Conservation (phyloP, 2,888 invertebrate species). For the Zonitis immaculata region DNA sequence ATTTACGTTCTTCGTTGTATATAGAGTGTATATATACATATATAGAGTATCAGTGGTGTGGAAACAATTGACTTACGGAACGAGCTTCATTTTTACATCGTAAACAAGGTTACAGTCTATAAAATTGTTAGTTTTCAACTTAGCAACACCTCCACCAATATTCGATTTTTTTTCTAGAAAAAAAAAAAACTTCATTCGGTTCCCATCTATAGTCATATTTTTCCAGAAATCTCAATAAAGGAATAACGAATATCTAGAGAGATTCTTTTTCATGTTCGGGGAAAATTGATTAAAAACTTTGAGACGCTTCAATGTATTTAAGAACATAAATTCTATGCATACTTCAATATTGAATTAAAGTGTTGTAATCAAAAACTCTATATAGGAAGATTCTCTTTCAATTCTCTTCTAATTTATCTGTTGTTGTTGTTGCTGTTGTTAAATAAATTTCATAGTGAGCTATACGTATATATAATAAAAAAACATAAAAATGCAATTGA, state of each 20-base stretch:
- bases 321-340: conserved; percentile 51
- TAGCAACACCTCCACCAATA: background rate
- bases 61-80: conserved; percentile 38
- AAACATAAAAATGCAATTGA: conserved; percentile 49
- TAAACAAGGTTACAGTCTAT: conserved; percentile 23
- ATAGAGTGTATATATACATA: too few species aligned
- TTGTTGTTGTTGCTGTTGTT: conserved; percentile 28
- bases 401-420: conserved; percentile 41
- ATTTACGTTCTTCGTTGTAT: conserved; percentile 32
- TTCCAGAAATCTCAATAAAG: conserved; percentile 5
- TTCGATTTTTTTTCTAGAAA: background rate
- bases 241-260: conserved; percentile 27
- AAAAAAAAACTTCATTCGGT: background rate
- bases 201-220: background rate
- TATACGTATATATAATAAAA: too few species aligned
- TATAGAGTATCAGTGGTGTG: conserved; percentile 5
- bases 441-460: too few species aligned
- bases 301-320: conserved; percentile 47
- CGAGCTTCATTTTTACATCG: conserved; percentile 40
- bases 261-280: conserved; percentile 48
- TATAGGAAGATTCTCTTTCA: conserved; percentile 30
- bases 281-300: conserved; percentile 51
- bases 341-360: conserved; percentile 51
- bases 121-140: background rate
- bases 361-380: conserved; percentile 43